A percentile compares a stretch with the other conserved stretches of the same genome.
Conservation (phyloP, 2,113 vertebrate species). For the Cochlearius cochlearius region DNA sequence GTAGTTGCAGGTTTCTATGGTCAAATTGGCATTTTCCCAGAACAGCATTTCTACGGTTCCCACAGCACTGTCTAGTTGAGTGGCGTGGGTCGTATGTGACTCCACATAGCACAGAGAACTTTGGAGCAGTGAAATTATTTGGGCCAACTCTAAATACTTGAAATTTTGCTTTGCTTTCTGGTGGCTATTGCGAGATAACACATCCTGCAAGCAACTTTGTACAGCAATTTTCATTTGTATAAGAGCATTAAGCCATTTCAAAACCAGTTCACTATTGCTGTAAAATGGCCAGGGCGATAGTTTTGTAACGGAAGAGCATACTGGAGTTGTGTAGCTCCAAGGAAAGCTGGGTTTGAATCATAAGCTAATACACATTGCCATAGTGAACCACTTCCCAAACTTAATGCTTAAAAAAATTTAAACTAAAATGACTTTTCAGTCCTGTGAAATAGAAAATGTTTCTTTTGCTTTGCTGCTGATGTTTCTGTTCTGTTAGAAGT, state of each 20-base stretch:
- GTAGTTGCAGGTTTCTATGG: not conserved
- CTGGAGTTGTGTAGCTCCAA: not conserved
- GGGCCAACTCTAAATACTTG: not conserved
- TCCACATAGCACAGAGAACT: not conserved
- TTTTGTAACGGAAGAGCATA: not conserved
- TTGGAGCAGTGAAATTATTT: not conserved
- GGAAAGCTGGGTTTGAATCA: not conserved
- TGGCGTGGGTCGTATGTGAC: not conserved
- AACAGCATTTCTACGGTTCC: not conserved
- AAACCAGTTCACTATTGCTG: not conserved
- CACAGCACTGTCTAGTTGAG: not conserved
- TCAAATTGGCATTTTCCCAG: not conserved
- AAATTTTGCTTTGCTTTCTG: not conserved
- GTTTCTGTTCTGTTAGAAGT: not conserved
- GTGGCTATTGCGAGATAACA: not conserved
- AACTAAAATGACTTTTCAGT: not conserved
- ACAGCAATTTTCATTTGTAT: not conserved
- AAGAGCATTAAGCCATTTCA: not conserved
- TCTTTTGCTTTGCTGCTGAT: not conserved
- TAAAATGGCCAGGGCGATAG: not conserved
- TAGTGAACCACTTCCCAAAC: not conserved
- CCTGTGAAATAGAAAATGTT: not conserved
- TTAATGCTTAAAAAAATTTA: not conserved
- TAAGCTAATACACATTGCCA: not conserved
- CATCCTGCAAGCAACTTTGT: not conserved